Percentiles rank a stretch among this genome's conserved stretches.
phyloP scores from a whole-genome alignment of 1,140 invertebrate genomes.

The Zaprionus davidi region DNA sequence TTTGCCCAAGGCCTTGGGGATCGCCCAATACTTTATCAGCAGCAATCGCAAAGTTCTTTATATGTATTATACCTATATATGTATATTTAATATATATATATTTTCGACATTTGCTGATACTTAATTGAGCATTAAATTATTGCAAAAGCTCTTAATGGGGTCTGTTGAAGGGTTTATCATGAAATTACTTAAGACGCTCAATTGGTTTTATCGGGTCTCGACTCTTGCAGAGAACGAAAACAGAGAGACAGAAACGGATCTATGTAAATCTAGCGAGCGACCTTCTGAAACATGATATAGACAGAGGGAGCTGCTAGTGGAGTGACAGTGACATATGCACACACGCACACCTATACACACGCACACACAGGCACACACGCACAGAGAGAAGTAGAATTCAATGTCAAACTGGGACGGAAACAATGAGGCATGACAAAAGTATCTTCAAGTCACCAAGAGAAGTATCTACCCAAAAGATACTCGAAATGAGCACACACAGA shows the following conservation, averaged over 20 bases:
- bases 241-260: not conserved
- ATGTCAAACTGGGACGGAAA: conserved; percentile 38
- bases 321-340: conserved; percentile 46
- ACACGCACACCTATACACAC: conserved; percentile 6
- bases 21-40: too few species aligned
- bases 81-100: too few species aligned
- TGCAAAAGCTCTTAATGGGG: not conserved
- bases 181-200: not conserved
- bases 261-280: conserved; percentile 46
- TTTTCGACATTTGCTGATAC: not conserved
- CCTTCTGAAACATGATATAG: conserved; percentile 37
- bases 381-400: conserved; percentile 18
- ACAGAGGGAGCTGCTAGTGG: conserved; percentile 11
- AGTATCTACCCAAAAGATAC: not conserved
- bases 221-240: conserved; percentile 1
- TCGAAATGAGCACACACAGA: not conserved
- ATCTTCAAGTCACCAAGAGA: conserved; percentile 25
- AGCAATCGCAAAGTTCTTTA: too few species aligned
- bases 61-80: too few species aligned
- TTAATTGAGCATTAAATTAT: not conserved
- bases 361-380: not conserved
- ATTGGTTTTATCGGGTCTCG: conserved; percentile 5
- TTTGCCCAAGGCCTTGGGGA: too few species aligned
- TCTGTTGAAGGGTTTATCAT: not conserved
- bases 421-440: conserved; percentile 47